Evolutionary conservation across 1,140 invertebrate species (phyloP).

Genomic region (Liolophura sinensis): DNA sequence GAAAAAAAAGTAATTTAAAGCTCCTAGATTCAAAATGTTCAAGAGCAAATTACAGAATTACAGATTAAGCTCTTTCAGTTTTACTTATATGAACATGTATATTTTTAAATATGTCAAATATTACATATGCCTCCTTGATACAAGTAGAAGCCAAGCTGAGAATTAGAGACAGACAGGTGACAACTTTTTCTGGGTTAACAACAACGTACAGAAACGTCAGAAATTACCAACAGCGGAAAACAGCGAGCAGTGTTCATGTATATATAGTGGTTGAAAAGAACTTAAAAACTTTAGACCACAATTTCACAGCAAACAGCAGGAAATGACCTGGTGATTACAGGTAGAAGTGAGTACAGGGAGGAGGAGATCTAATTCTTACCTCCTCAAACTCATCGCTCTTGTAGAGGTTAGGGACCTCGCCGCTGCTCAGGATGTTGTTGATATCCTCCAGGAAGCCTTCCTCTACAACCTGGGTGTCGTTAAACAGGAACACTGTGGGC

Average conservation of each 20-base stretch:
- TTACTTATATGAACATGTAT: too few species aligned
- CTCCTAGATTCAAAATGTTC: too few species aligned
- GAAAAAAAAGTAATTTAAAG: too few species aligned
- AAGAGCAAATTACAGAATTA: too few species aligned
- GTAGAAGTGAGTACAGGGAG: background rate
- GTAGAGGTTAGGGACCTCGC: constrained; percentile 60
- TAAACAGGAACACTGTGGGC: constrained; percentile 78
- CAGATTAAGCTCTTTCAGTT: too few species aligned
- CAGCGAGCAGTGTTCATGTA: background rate
- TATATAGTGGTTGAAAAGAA: background rate
- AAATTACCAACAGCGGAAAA: too few species aligned
- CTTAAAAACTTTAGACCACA: background rate
- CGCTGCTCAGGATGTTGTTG: constrained; percentile 58
- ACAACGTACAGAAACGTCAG: constrained; percentile 1
- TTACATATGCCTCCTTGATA: too few species aligned
- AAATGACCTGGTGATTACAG: background rate
- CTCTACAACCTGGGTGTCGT: constrained; percentile 69
- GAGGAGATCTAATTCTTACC: constrained; percentile 41
- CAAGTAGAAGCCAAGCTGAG: too few species aligned
- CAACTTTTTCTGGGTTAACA: too few species aligned
- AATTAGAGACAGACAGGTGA: too few species aligned
- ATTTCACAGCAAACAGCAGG: background rate
- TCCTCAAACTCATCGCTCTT: constrained; percentile 60
- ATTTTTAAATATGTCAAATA: too few species aligned
- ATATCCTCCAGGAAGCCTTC: constrained; percentile 59